Conservation (phyloP, 2,113 vertebrate genomes). For the Phylloscopus trochiloides region DNA sequence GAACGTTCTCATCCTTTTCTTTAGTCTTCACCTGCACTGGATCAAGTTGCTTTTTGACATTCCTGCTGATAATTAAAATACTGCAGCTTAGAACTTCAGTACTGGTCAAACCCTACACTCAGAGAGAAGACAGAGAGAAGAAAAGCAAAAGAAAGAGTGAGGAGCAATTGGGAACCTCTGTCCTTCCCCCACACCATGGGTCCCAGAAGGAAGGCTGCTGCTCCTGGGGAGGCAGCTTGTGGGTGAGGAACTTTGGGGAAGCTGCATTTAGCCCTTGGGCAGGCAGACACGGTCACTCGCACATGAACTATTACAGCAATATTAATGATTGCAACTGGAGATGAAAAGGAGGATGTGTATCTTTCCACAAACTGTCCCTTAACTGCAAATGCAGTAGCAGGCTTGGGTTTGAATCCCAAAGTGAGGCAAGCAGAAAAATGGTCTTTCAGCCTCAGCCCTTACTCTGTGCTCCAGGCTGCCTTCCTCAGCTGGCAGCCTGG, state of each 20-base stretch:
- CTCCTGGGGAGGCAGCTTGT: accelerated
- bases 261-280: not conserved
- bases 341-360: not conserved
- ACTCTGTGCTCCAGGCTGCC: not conserved
- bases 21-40: not conserved
- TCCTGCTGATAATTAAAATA: not conserved
- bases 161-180: not conserved
- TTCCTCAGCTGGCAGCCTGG: not conserved
- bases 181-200: accelerated
- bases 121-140: not conserved
- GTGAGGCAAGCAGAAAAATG: not conserved
- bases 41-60: not conserved
- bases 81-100: not conserved
- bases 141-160: not conserved
- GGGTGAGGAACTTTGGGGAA: not conserved
- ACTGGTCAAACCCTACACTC: not conserved
- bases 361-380: not conserved
- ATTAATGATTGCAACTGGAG: not conserved
- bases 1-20: not conserved
- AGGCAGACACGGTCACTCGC: not conserved
- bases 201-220: not conserved
- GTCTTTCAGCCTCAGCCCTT: not conserved
- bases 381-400: not conserved
- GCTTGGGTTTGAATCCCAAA: not conserved
- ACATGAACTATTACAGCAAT: not conserved